Percentiles rank a stretch among this genome's conserved stretches.
Conservation (phyloP, 2,113 vertebrate genomes). For the Anoura caudifer region DNA sequence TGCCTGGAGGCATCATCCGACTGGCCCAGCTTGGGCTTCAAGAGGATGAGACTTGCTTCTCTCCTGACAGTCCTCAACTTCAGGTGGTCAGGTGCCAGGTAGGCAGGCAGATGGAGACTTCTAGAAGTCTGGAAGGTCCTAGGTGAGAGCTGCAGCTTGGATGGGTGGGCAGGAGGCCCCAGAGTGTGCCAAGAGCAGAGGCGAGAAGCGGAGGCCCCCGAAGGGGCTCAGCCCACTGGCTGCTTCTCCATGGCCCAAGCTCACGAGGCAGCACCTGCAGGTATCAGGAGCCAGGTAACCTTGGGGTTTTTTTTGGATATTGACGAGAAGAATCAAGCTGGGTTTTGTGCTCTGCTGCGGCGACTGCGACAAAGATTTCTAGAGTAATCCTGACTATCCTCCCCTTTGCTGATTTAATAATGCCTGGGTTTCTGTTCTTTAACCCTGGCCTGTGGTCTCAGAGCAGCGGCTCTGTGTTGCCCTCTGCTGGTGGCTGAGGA, state of each 20-base stretch:
- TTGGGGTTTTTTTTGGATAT: neutral
- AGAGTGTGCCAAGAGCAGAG: neutral
- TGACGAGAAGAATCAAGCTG: neutral
- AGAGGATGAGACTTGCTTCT: neutral
- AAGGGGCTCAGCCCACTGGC: fast-evolving
- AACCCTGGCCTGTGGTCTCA: fast-evolving
- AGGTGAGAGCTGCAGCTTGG: neutral
- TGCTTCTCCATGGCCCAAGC: fast-evolving
- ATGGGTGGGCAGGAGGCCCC: neutral
- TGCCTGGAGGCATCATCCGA: too few relatives aligned
- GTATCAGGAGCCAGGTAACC: neutral
- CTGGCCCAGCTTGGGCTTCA: neutral
- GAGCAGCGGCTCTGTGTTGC: neutral
- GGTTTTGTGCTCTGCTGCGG: neutral
- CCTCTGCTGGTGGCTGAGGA: neutral
- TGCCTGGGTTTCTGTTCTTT: neutral
- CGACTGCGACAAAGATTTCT: neutral
- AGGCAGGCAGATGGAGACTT: neutral
- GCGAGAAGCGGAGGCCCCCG: neutral
- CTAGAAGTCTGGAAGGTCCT: neutral
- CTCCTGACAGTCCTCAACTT: neutral
- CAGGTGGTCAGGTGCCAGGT: neutral
- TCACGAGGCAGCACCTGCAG: too few relatives aligned
- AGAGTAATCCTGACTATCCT: neutral
- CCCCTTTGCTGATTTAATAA: fast-evolving